phyloP scores from a whole-genome alignment of 2,888 invertebrate species.

The Rhimphoctona megacephalus region DNA sequence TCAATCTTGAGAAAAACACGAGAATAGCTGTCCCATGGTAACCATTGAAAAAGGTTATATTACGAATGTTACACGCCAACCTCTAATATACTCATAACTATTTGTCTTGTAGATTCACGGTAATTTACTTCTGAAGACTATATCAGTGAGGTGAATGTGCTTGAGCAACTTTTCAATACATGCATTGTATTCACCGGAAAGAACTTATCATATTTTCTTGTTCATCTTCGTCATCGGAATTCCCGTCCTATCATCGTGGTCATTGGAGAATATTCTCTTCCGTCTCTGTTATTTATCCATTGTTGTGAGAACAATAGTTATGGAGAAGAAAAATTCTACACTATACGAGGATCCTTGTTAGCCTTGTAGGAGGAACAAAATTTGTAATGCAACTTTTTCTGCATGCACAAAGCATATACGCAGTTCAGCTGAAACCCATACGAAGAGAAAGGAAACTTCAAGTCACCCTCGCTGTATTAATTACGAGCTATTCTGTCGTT shows the following conservation, averaged over 20 bases:
- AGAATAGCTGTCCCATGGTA: constrained; percentile 36
- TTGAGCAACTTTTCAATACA: constrained; percentile 11
- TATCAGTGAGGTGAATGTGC: not conserved
- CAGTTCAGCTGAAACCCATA: constrained; percentile 53
- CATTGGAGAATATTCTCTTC: constrained; percentile 24
- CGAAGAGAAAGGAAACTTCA: constrained; percentile 63
- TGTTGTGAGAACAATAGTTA: constrained; percentile 32
- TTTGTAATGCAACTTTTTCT: constrained; percentile 31
- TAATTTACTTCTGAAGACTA: constrained; percentile 43
- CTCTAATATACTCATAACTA: constrained; percentile 38
- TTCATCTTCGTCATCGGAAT: constrained; percentile 31
- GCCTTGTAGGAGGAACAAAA: constrained; percentile 11
- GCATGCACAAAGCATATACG: constrained; percentile 36
- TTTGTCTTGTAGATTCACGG: constrained; percentile 49
- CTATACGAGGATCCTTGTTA: constrained; percentile 2
- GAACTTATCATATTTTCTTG: constrained; percentile 5
- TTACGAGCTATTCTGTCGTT: constrained; percentile 58
- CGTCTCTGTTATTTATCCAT: constrained; percentile 7
- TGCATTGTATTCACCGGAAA: not conserved
- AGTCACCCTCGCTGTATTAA: constrained; percentile 69
- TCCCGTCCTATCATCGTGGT: constrained; percentile 38
- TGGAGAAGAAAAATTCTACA: constrained; percentile 7
- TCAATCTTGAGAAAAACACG: constrained; percentile 66
- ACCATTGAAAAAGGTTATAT: constrained; percentile 49
- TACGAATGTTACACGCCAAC: not conserved